Conservation (phyloP, 2,888 invertebrate genomes). For the Eutolmus rufibarbis region DNA sequence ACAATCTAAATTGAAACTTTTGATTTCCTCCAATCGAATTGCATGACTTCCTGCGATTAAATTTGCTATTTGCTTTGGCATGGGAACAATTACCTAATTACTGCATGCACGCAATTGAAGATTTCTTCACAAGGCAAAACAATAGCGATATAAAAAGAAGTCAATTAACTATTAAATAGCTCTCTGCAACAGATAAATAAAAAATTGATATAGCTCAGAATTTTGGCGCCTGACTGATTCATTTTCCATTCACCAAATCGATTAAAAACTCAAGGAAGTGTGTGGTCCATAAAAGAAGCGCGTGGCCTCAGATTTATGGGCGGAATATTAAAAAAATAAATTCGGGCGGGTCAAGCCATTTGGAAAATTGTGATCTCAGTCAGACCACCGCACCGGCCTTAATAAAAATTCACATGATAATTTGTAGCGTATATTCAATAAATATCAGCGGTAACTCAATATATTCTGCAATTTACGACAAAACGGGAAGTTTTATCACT, state of each 20-base stretch:
- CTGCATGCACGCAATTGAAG: neutral
- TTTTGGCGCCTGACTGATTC: neutral
- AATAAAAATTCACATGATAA: neutral
- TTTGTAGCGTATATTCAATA: neutral
- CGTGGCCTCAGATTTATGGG: neutral
- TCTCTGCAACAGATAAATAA: neutral
- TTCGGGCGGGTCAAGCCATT: neutral
- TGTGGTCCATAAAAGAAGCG: neutral
- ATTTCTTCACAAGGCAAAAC: neutral
- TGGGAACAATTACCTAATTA: neutral
- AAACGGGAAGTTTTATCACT: neutral
- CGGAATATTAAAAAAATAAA: neutral
- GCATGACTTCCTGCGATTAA: neutral
- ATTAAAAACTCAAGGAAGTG: neutral
- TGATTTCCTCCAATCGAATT: neutral
- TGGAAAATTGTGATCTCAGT: neutral
- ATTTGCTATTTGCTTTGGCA: neutral
- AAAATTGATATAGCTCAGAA: neutral
- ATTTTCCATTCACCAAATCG: neutral
- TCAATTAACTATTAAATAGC: neutral
- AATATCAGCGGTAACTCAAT: neutral
- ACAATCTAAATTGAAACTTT: neutral
- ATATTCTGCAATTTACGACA: neutral
- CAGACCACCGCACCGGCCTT: neutral
- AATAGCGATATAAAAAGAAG: neutral